Evolutionary conservation across 2,888 invertebrate species (phyloP), one percentile per base, ranked within the genome.

Genomic region (Rhaphigaster nebulosa): DNA sequence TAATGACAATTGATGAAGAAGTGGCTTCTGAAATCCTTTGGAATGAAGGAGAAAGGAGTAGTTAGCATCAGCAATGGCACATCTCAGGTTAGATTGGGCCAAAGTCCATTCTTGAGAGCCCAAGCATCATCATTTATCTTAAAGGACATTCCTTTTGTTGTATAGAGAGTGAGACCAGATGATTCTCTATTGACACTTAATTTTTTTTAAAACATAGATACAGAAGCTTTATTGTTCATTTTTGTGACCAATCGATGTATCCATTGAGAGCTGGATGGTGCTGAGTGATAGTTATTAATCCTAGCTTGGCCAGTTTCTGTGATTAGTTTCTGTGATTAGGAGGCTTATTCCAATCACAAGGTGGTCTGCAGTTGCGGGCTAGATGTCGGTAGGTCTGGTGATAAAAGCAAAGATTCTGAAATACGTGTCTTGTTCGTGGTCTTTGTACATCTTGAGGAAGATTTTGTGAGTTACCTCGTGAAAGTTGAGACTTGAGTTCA

Each of bases 401-500:
- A 84, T 84, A 84, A n/a, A 45, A 84, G 45, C 84, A 84, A 50
- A 84, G 45, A 13, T 76, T 76, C 38, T 38, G 34, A 76, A 34
- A 34, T 76, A 38, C 10, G 8, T 18, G 34, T 12, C 38, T 76
- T 38, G 38, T 76, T 38, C 70, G 34, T 38, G 34, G 70, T 38
- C 38, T 18, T 20, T 20, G 18, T 38, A 0, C 38, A 6, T 76
- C 70, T 76, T 34, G 70, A 76, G 65, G 29, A 15, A 0, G 8
- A 38, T 18, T 38, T 38, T 34, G 70, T 20, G 70, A 20, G 38
- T 23, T 76, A 20, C 20, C 38, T 23, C 1, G 0, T 20, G 70
- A 76, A 76, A 76, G 70, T 76, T 76, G 70, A 76, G 34, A n/a
- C 38, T 76, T 76, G 8, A 76, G 70, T 38, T 76, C 70, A 76